These are phyloP conservation scores for Pedionomus torquatus DNA, from an alignment of 2,113 vertebrate species.

Conservation along the genomic window DNA sequence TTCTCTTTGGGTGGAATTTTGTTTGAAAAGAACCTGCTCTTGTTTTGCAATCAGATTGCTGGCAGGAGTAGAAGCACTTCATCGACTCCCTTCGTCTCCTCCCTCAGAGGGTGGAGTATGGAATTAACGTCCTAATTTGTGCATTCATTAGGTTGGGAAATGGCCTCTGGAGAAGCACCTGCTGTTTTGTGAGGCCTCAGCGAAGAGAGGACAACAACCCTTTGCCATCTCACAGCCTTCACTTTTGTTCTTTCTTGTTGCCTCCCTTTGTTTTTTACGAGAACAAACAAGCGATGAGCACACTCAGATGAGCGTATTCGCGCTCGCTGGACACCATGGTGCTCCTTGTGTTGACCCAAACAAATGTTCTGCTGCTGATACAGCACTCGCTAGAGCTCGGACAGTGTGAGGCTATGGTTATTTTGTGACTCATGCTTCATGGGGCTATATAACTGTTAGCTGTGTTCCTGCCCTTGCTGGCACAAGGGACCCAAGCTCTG, in stretches of 20 bases:
- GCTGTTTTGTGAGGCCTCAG: background rate
- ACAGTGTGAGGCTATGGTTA: background rate
- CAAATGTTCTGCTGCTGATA: conserved; percentile 24
- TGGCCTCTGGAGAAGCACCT: background rate
- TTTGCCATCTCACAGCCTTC: background rate
- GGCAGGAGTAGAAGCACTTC: background rate
- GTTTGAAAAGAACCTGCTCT: background rate
- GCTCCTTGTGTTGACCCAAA: background rate
- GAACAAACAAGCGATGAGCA: background rate
- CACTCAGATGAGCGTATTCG: background rate
- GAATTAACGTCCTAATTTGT: background rate
- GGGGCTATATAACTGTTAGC: background rate
- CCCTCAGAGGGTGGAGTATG: background rate
- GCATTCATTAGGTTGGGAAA: background rate
- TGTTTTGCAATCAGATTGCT: background rate
- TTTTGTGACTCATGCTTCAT: conserved; percentile 42
- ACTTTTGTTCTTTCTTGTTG: background rate
- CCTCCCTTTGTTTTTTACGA: background rate
- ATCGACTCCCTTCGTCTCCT: background rate
- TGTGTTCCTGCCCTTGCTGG: background rate
- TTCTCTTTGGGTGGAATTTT: conserved; percentile 1
- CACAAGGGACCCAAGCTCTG: background rate
- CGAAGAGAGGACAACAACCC: background rate
- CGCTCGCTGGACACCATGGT: background rate
- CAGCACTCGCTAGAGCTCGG: background rate